Evolutionary conservation across 2,888 invertebrate genomes (phyloP).

Genomic region (Sialis fuliginosa): DNA sequence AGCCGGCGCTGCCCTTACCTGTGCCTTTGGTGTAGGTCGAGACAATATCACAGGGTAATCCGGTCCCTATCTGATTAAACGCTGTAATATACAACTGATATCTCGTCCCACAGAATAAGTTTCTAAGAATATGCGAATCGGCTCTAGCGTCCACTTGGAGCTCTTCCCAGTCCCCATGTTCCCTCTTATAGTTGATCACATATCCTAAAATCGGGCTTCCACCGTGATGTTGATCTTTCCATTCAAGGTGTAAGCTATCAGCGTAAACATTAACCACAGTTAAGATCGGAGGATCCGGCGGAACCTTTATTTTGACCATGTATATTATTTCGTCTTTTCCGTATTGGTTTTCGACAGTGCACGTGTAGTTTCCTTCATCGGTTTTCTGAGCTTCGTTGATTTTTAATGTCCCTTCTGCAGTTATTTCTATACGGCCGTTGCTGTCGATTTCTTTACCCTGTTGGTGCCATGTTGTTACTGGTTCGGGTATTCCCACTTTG

Average conservation of each 20-base stretch:
- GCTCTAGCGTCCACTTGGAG: conserved; percentile 68
- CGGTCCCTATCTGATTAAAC: conserved; percentile 80
- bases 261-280: conserved; percentile 68
- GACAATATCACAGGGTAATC: conserved; percentile 74
- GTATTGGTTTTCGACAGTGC: conserved; percentile 66
- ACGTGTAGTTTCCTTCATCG: conserved; percentile 83
- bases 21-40: conserved; percentile 70
- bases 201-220: conserved; percentile 70
- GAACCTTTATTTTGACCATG: conserved; percentile 55
- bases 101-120: conserved; percentile 74
- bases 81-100: conserved; percentile 81
- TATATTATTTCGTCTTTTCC: conserved; percentile 72
- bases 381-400: conserved; percentile 62
- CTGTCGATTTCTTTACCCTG: conserved; percentile 58
- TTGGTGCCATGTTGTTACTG: conserved; percentile 61
- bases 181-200: conserved; percentile 77
- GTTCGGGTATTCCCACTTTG: conserved; percentile 67
- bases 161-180: conserved; percentile 85
- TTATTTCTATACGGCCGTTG: conserved; percentile 44
- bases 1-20: too few species aligned
- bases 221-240: conserved; percentile 65
- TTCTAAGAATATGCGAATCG: conserved; percentile 59
- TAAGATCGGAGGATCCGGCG: conserved; percentile 70
- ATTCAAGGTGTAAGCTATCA: conserved; percentile 64
- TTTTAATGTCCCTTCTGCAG: conserved; percentile 52